Evolutionary conservation across 2,113 vertebrate genomes (phyloP), one percentile per base, ranked within the genome.

Genomic region (Syngnathoides biaculeatus): DNA sequence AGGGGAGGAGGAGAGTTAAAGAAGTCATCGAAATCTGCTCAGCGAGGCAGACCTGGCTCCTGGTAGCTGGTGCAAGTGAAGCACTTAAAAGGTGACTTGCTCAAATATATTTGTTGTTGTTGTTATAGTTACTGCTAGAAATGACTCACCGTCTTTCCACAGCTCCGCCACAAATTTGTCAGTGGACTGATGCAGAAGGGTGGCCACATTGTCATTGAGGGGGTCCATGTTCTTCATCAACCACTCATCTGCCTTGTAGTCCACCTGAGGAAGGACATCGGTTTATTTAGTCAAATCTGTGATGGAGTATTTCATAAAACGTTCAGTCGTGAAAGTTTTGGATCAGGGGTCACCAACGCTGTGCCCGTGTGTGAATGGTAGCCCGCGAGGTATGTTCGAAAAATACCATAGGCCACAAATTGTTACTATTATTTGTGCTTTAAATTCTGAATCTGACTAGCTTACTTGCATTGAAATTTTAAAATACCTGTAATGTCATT

Each of bases 151-250:
- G 20, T 99, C 97, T 79, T 98, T 99, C 97, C 97, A 99, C 0
- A 99, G 94, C 79, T 99, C 97, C 1, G 93, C 94, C 52, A 98
- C 95, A 74, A 99, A 98, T 74, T 95, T 97, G 83, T 99, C 97
- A 0, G 95, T 95, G 0, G 97, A 99, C 88, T 99, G 97, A 85
- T 99, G 95, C 69, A 99, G 89, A 8, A 99, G 94, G 0, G 96
- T 96, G 60, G 97, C 96, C 84, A 99, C 97, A 0, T 99, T 99
- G 91, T 99, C 97, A 0, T 98, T 99, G 72, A 99, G 91, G 0
- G 97, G 97, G 71, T 98, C 97, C 97, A 99, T 99, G 84, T 99
- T 99, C 93, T 99, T 99, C 96, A 99, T 98, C 63, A 99, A 80
- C 97, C 97, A 99, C 86, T 98, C 97, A 1, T 98, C 97, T 0